These are phyloP conservation scores for Anoplophora glabripennis DNA, from an alignment of 1,140 invertebrate genomes.

Conservation along the genomic window DNA sequence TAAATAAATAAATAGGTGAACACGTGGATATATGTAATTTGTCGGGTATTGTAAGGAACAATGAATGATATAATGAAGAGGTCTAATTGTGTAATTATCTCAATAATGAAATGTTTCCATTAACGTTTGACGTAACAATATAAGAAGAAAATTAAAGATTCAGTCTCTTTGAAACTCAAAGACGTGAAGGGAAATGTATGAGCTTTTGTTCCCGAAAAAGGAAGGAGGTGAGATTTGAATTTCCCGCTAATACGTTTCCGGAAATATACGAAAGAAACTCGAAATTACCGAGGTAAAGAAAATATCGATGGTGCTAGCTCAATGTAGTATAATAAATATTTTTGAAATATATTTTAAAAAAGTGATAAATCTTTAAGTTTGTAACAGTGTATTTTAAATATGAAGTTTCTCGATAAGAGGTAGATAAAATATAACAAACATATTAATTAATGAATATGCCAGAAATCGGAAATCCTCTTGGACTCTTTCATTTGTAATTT, in stretches of 20 bases:
- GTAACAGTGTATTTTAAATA: constrained; percentile 9
- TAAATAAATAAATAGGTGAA: neutral
- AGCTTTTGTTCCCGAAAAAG: too few species aligned
- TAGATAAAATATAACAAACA: constrained; percentile 6
- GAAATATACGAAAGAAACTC: neutral
- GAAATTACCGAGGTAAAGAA: constrained; percentile 12
- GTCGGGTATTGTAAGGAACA: too few species aligned
- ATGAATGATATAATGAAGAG: too few species aligned
- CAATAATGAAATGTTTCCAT: too few species aligned
- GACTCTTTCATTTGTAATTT: constrained; percentile 16
- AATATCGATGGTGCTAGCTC: constrained; percentile 22
- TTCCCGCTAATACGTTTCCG: neutral
- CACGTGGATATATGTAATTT: neutral
- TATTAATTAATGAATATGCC: constrained; percentile 23
- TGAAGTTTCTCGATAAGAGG: constrained; percentile 6
- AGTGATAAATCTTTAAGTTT: neutral
- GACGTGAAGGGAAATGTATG: too few species aligned
- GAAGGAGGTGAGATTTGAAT: too few species aligned
- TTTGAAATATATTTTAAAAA: constrained; percentile 9
- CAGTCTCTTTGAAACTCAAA: too few species aligned
- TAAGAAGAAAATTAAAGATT: too few species aligned
- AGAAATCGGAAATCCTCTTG: constrained; percentile 16
- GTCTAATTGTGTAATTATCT: too few species aligned
- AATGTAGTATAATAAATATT: constrained; percentile 21
- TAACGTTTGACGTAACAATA: too few species aligned